Evolutionary conservation across 2,113 vertebrate species (phyloP).

Genomic region (Dendropsophus ebraccatus): DNA sequence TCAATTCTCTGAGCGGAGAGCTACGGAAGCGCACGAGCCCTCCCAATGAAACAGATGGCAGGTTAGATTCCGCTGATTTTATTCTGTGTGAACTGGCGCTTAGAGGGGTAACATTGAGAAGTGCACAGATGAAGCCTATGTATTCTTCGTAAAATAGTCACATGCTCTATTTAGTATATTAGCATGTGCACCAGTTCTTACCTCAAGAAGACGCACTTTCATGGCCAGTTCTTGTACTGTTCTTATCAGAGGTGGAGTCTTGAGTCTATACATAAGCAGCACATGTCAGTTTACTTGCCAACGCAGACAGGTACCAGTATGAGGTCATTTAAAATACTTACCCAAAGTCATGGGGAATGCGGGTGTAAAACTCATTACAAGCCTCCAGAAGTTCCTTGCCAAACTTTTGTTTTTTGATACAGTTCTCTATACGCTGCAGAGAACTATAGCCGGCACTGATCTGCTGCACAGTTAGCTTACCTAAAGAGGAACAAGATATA

Average conservation of each 20-base stretch:
- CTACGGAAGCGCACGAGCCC: too few species aligned
- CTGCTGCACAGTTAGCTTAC: conserved; percentile 86
- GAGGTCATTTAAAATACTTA: conserved; percentile 62
- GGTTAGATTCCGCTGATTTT: too few species aligned
- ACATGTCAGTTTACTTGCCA: not conserved
- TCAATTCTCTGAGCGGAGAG: too few species aligned
- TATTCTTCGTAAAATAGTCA: too few species aligned
- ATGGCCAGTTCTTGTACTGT: conserved; percentile 82
- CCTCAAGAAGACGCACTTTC: conserved; percentile 85
- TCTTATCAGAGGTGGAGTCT: conserved; percentile 81
- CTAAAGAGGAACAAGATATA: conserved; percentile 69
- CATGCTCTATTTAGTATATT: not conserved
- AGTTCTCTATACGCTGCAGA: conserved; percentile 82
- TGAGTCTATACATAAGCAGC: conserved; percentile 70
- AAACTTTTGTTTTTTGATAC: conserved; percentile 75
- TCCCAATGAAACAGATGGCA: too few species aligned
- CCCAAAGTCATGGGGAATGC: conserved; percentile 92
- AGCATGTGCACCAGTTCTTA: conserved; percentile 62
- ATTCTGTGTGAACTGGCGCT: too few species aligned
- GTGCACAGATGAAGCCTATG: too few species aligned
- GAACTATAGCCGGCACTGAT: conserved; percentile 85
- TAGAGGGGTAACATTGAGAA: too few species aligned
- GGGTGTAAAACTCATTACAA: conserved; percentile 91
- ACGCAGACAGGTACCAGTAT: not conserved
- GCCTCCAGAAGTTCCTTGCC: conserved; percentile 77